Evolutionary conservation across 2,888 invertebrate species (phyloP), one percentile per base, ranked within the genome.

Genomic region (Cecidostiba fungosa): DNA sequence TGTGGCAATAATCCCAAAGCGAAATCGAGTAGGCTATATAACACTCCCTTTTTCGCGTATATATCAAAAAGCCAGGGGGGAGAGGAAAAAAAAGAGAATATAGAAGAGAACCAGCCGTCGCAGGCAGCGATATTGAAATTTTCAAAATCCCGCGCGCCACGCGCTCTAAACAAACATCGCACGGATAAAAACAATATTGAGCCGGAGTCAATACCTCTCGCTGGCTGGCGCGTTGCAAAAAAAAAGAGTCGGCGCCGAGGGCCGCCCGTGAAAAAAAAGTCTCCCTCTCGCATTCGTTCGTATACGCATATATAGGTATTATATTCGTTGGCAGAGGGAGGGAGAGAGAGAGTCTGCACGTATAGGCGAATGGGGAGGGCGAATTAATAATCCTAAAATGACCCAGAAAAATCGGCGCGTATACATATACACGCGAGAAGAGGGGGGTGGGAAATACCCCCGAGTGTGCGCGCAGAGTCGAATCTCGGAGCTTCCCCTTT

Each of bases 371-470:
- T n/a, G n/a, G 72, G 50, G 54, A 59, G 50, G 3, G 76, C 72
- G 83, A 83, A 87, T 85, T 87, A 85, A 80, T 87, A 78, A 83
- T 77, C 87, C 73, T 16, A 87, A 87, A 85, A 81, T 87, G 87
- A 85, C 87, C 85, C 73, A 85, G 87, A 87, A 87, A 87, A 87
- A 85, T 43, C 66, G 5, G 32, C 16, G 43, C 70, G 43, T 14
- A 66, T 29, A 62, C 26, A 23, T 10, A 14, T 54, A 6, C 47
- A 66, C 19, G 29, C 43, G 32, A 50, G 50, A 26, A 29, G n/a
- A 26, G 54, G 69, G 54, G 47, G 69, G 77, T 70, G 59, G 26
- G 54, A 74, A 74, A 69, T 1, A n/a, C 43, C 16, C 72, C 79
- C 79, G 77, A 69, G 73, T 16, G 23, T 12, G 3, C 78, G 26